Percentiles rank a stretch among this genome's conserved stretches.
These are phyloP conservation scores for Lithophane socia DNA, from an alignment of 2,888 invertebrate species.

Conservation along the genomic window DNA sequence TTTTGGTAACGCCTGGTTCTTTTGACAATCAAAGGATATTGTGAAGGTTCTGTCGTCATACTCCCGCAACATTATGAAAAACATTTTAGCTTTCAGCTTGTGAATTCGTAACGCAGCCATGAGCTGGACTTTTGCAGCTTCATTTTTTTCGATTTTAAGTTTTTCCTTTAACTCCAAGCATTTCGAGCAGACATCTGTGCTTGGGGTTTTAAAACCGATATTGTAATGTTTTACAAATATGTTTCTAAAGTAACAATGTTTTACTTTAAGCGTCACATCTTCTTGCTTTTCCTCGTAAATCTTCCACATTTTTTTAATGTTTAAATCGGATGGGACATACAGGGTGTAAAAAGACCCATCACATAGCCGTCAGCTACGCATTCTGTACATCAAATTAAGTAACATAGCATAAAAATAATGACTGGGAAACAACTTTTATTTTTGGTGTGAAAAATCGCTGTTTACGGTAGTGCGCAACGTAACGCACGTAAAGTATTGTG, in stretches of 20 bases:
- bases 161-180: conserved; percentile 8
- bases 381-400: too few species aligned
- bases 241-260: conserved; percentile 15
- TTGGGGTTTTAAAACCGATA: conserved; percentile 21
- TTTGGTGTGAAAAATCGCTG: too few species aligned
- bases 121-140: conserved; percentile 6
- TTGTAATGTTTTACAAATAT: conserved; percentile 15
- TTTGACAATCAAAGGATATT: conserved; percentile 23
- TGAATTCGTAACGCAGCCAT: conserved; percentile 16
- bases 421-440: too few species aligned
- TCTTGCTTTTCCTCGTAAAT: conserved; percentile 22
- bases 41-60: not conserved
- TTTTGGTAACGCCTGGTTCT: conserved; percentile 19
- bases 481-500: too few species aligned
- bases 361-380: too few species aligned
- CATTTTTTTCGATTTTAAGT: conserved; percentile 7
- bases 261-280: conserved; percentile 15
- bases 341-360: too few species aligned
- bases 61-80: conserved; percentile 19
- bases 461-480: too few species aligned
- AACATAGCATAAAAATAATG: too few species aligned
- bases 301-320: conserved; percentile 20
- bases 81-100: conserved; percentile 16
- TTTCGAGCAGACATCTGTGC: conserved; percentile 10
- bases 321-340: conserved; percentile 23